Percentiles rank a stretch among this genome's conserved stretches.
phyloP scores from a whole-genome alignment of 2,113 vertebrate genomes.

The Climacteris rufus region DNA sequence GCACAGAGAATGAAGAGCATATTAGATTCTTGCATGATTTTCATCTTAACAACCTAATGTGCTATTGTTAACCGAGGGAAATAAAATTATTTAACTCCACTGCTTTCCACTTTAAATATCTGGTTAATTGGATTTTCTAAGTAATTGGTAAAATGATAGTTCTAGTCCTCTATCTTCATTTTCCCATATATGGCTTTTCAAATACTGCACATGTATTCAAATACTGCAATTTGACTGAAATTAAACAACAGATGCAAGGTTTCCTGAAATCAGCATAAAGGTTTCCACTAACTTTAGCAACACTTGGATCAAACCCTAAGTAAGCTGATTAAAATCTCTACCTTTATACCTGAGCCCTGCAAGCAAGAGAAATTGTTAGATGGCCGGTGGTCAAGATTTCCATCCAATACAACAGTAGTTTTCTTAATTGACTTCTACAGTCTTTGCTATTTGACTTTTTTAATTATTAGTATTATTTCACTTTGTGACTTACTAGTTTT shows the following conservation, averaged over 20 bases:
- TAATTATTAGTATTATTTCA: background rate
- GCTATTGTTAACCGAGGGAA: slow-evolving; percentile 9
- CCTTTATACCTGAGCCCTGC: background rate
- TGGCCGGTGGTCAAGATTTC: background rate
- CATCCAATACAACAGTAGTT: background rate
- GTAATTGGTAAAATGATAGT: background rate
- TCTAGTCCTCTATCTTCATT: background rate
- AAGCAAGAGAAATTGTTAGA: background rate
- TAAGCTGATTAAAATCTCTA: background rate
- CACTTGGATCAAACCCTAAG: background rate
- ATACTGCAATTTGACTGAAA: background rate
- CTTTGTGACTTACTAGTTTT: background rate
- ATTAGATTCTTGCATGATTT: background rate
- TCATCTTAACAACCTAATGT: background rate
- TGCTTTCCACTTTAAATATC: background rate
- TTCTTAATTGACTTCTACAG: background rate
- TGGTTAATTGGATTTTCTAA: slow-evolving; percentile 19
- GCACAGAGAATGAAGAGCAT: background rate
- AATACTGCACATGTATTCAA: background rate
- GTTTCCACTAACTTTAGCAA: background rate
- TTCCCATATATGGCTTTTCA: background rate
- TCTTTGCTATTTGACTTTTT: background rate
- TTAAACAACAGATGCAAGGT: background rate
- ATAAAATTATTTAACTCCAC: slow-evolving; percentile 10
- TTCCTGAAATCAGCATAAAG: background rate